phyloP scores from a whole-genome alignment of 2,797 vertebrate genomes.

The Carapus acus region DNA sequence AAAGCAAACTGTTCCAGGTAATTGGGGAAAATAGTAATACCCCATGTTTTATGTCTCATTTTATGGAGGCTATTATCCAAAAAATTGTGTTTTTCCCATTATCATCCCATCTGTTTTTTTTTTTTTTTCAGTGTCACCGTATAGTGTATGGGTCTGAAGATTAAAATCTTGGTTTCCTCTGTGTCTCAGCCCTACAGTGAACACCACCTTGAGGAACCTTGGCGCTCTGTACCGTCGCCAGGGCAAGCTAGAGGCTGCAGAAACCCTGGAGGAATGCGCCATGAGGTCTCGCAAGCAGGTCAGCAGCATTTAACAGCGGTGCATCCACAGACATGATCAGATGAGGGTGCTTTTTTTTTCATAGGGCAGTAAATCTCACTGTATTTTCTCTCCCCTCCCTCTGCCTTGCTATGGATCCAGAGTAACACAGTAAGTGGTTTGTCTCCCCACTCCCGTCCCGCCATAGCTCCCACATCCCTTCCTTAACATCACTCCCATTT shows the following conservation, averaged over 20 bases:
- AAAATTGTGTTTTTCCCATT: too few relatives aligned
- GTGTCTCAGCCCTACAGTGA: slow-evolving; percentile 87
- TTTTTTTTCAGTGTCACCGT: too few relatives aligned
- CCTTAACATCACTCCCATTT: slow-evolving; percentile 52
- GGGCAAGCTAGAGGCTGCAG: slow-evolving; percentile 89
- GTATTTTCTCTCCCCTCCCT: slow-evolving; percentile 64
- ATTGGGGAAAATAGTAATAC: too few relatives aligned
- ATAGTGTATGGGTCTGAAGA: too few relatives aligned
- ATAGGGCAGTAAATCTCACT: slow-evolving; percentile 51
- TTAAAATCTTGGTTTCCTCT: too few relatives aligned
- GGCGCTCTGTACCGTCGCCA: slow-evolving; percentile 91
- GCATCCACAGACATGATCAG: slow-evolving; percentile 1
- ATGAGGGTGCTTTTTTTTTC: slow-evolving; percentile 14
- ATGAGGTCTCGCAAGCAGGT: slow-evolving; percentile 87
- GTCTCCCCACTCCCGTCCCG: slow-evolving; percentile 46
- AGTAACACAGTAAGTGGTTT: slow-evolving; percentile 79
- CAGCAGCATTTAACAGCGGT: slow-evolving; percentile 15
- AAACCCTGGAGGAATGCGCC: slow-evolving; percentile 88
- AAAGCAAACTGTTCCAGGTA: too few relatives aligned
- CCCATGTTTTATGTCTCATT: too few relatives aligned
- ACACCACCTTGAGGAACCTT: slow-evolving; percentile 93
- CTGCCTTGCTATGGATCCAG: slow-evolving; percentile 71
- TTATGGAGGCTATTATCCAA: too few relatives aligned
- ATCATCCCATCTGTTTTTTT: too few relatives aligned
- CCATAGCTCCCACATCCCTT: slow-evolving; percentile 37